Percentiles rank a stretch among this genome's conserved stretches.
Evolutionary conservation across 92 coral and sea anemone species (phyloP).

Genomic region (Scolanthus callimorphus): DNA sequence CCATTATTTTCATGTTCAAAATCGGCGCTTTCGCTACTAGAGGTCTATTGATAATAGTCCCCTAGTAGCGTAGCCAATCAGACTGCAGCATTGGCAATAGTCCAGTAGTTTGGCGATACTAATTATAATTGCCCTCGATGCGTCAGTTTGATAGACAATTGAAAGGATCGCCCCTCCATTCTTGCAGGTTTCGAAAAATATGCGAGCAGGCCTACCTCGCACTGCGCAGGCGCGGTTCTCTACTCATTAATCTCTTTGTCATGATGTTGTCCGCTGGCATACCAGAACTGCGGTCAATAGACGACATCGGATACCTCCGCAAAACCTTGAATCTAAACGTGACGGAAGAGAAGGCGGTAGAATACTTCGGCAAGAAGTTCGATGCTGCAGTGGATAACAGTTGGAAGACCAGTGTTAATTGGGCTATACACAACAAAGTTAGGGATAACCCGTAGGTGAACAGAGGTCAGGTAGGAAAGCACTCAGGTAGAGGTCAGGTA

Average conservation of each 20-base stretch:
- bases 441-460: conserved; percentile 27
- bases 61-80: too few relatives aligned
- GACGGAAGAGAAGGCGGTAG: conserved; percentile 69
- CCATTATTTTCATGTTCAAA: too few relatives aligned
- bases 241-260: conserved; percentile 83
- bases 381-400: conserved; percentile 83
- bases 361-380: conserved; percentile 69
- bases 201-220: conserved; percentile 82
- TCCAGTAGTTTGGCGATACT: too few relatives aligned
- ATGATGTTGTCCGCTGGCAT: conserved; percentile 99
- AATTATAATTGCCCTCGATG: too few relatives aligned
- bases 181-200: conserved; percentile 69
- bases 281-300: conserved; percentile 84
- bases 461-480: too few relatives aligned
- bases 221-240: conserved; percentile 73
- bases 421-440: conserved; percentile 59
- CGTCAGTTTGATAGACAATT: too few relatives aligned
- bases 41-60: too few relatives aligned
- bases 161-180: too few relatives aligned
- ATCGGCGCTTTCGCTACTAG: too few relatives aligned
- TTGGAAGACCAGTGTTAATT: conserved; percentile 78
- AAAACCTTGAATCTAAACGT: conserved; percentile 66
- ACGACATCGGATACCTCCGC: conserved; percentile 81
- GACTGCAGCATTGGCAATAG: too few relatives aligned
- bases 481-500: too few relatives aligned